Conservation (phyloP, 2,113 vertebrate species). For the Acrocephalus arundinaceus region DNA sequence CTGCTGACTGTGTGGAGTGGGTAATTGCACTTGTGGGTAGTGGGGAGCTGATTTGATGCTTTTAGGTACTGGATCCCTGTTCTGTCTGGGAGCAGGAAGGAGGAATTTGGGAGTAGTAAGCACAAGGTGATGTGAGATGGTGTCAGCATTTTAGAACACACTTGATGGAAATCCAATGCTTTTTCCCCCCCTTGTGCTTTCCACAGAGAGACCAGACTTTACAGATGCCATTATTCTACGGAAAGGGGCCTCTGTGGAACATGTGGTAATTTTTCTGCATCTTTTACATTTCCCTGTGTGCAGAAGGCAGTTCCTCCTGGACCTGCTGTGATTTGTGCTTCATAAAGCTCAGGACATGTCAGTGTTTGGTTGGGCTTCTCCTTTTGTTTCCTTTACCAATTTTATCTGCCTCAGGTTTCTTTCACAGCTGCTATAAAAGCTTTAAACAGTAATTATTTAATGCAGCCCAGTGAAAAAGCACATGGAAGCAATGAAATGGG, state of each 20-base stretch:
- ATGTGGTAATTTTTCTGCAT: conserved; percentile 84
- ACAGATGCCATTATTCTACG: conserved; percentile 94
- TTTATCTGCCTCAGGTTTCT: not conserved
- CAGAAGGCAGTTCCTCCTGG: not conserved
- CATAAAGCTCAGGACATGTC: not conserved
- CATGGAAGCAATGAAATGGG: not conserved
- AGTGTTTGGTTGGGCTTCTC: not conserved
- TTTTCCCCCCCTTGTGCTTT: not conserved
- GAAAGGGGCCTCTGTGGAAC: conserved; percentile 91
- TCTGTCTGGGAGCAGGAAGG: not conserved
- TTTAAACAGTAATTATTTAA: not conserved
- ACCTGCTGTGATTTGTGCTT: not conserved
- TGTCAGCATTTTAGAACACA: not conserved
- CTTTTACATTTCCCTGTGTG: not conserved
- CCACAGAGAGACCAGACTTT: conserved; percentile 93
- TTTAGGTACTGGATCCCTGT: not conserved
- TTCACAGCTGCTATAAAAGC: not conserved
- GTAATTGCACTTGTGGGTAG: not conserved
- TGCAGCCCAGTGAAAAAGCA: not conserved
- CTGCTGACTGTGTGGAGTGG: not conserved
- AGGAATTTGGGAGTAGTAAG: not conserved
- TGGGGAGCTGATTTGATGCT: not conserved
- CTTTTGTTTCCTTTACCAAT: not conserved
- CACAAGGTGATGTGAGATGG: not conserved
- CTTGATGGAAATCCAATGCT: not conserved